Conservation (phyloP, 2,113 vertebrate genomes). For the Eretmochelys imbricata region DNA sequence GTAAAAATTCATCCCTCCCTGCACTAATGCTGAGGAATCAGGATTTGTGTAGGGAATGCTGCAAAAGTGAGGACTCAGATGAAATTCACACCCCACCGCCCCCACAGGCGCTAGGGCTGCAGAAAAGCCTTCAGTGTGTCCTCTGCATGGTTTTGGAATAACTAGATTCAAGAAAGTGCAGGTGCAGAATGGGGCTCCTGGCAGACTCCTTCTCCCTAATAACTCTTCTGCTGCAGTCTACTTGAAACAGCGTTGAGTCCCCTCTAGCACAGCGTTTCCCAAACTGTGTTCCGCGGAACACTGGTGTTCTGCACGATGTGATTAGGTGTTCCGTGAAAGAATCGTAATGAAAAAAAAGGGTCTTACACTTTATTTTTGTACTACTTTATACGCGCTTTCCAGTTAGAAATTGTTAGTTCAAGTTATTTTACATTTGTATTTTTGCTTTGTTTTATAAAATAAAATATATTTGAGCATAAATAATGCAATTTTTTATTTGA, state of each 20-base stretch:
- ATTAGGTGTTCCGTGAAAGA: too few relatives aligned
- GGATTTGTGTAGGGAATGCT: neutral
- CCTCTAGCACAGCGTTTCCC: neutral
- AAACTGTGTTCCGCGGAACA: too few relatives aligned
- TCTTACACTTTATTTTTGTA: too few relatives aligned
- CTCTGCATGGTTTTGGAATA: neutral
- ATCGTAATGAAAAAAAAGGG: too few relatives aligned
- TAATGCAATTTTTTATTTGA: too few relatives aligned
- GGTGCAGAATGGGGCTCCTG: neutral
- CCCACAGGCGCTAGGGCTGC: neutral
- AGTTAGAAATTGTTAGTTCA: too few relatives aligned
- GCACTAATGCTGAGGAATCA: fast-evolving
- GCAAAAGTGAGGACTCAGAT: fast-evolving
- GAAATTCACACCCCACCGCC: fast-evolving
- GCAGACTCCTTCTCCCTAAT: neutral
- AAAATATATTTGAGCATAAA: too few relatives aligned
- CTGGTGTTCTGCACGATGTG: too few relatives aligned
- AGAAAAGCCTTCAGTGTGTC: neutral
- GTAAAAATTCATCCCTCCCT: neutral
- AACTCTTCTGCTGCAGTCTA: neutral
- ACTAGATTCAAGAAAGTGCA: neutral
- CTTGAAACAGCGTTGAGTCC: fast-evolving
- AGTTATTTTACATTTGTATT: too few relatives aligned
- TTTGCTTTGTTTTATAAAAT: too few relatives aligned
- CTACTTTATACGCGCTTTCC: too few relatives aligned